Percentiles rank a stretch among this genome's conserved stretches.
phyloP scores from a whole-genome alignment of 2,888 invertebrate species.

The Selenia dentaria region DNA sequence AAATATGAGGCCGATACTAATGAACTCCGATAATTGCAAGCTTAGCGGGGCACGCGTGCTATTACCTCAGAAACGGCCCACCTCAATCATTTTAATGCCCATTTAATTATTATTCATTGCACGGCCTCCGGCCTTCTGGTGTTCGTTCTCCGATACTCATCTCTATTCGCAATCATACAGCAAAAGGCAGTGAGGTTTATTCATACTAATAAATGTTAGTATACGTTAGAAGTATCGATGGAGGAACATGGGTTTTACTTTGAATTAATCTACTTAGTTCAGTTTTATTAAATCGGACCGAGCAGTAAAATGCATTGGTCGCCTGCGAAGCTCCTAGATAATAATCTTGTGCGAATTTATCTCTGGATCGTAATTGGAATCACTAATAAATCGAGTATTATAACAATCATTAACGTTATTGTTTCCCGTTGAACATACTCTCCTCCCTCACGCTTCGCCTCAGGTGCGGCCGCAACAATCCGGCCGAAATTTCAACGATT shows the following conservation, averaged over 20 bases:
- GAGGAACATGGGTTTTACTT: conserved; percentile 75
- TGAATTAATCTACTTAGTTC: conserved; percentile 77
- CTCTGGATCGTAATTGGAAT: conserved; percentile 73
- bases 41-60: conserved; percentile 61
- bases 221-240: conserved; percentile 59
- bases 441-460: conserved; percentile 33
- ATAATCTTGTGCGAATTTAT: conserved; percentile 69
- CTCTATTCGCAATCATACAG: conserved; percentile 48
- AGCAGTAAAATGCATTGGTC: conserved; percentile 66
- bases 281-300: conserved; percentile 64
- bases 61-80: conserved; percentile 58
- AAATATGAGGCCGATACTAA: conserved; percentile 61
- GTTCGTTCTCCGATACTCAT: conserved; percentile 47
- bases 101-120: conserved; percentile 68
- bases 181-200: conserved; percentile 53
- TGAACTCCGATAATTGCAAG: conserved; percentile 67
- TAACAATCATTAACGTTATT: conserved; percentile 82
- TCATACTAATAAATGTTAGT: conserved; percentile 42
- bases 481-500: conserved; percentile 80
- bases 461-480: conserved; percentile 76
- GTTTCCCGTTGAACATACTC: conserved; percentile 66
- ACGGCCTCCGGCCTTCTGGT: conserved; percentile 44
- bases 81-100: conserved; percentile 67
- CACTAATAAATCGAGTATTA: conserved; percentile 80
- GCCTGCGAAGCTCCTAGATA: conserved; percentile 56